Evolutionary conservation across 2,797 vertebrate species (phyloP).

Genomic region (Centropyge bicolor): DNA sequence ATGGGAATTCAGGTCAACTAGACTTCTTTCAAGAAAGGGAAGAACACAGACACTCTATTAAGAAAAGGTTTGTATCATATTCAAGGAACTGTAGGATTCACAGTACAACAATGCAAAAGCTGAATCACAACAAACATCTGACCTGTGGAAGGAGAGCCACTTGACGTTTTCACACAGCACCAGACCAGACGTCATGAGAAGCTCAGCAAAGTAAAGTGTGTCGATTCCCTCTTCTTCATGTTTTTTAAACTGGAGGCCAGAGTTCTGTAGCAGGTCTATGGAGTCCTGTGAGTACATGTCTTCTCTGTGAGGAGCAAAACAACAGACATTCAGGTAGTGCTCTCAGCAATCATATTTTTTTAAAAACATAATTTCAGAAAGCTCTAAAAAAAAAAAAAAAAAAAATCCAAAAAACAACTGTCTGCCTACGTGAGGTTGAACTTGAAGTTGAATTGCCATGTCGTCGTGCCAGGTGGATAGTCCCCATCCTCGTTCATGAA

Average conservation of each 20-base stretch:
- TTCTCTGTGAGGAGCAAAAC: conserved; percentile 85
- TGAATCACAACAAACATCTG: background rate
- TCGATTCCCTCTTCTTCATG: conserved; percentile 98
- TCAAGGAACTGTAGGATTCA: background rate
- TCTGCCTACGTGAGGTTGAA: conserved; percentile 96
- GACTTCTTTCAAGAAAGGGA: background rate
- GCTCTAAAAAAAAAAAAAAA: rapidly evolving
- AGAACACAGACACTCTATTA: background rate
- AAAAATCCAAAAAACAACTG: too few relatives aligned
- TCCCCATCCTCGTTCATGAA: conserved; percentile 98
- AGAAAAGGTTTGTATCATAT: background rate
- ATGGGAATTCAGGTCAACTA: background rate
- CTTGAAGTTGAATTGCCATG: conserved; percentile 99
- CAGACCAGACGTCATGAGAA: conserved; percentile 98
- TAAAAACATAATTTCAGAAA: background rate
- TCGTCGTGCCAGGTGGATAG: conserved; percentile 94
- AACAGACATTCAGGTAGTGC: background rate
- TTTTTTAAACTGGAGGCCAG: conserved; percentile 98
- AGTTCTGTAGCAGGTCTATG: conserved; percentile 98
- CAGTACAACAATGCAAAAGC: background rate
- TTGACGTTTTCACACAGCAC: conserved; percentile 98
- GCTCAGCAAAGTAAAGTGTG: conserved; percentile 96
- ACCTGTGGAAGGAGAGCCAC: conserved; percentile 99
- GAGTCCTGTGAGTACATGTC: conserved; percentile 99
- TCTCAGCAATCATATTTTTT: background rate